These are phyloP conservation scores for Sycophaga agraensis DNA, from an alignment of 1,140 invertebrate genomes.

Conservation along the genomic window DNA sequence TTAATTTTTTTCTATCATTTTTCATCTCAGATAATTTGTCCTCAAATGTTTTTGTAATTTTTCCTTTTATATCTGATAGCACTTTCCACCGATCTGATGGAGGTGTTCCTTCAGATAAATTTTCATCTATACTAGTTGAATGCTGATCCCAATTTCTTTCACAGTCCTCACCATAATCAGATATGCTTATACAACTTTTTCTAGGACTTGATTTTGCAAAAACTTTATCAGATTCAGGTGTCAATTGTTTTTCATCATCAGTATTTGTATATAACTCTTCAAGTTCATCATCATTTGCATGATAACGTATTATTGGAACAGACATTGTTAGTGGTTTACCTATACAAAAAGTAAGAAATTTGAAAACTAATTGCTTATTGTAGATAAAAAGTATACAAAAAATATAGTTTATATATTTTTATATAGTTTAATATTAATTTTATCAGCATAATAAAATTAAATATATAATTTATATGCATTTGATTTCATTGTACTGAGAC, in stretches of 20 bases:
- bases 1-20: conserved; percentile 48
- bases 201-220: conserved; percentile 41
- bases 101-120: conserved; percentile 53
- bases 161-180: conserved; percentile 34
- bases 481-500: no score
- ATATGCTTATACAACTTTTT: conserved; percentile 39
- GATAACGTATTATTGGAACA: conserved; percentile 67
- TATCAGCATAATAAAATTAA: no score
- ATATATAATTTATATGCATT: no score
- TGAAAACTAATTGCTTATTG: no score
- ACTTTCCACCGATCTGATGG: conserved; percentile 61
- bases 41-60: conserved; percentile 68
- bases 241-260: conserved; percentile 63
- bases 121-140: conserved; percentile 54
- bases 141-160: conserved; percentile 48
- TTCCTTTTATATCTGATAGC: conserved; percentile 61
- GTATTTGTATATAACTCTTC: conserved; percentile 65
- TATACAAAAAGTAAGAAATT: conserved; percentile 38
- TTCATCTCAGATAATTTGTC: conserved; percentile 66
- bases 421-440: no score
- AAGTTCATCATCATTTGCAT: conserved; percentile 70
- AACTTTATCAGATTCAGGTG: conserved; percentile 54
- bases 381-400: no score
- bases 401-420: no score
- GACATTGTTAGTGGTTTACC: conserved; percentile 69